Evolutionary conservation across 2,113 vertebrate genomes (phyloP), one percentile per base, ranked within the genome.

Genomic region (Calidris pygmaea): DNA sequence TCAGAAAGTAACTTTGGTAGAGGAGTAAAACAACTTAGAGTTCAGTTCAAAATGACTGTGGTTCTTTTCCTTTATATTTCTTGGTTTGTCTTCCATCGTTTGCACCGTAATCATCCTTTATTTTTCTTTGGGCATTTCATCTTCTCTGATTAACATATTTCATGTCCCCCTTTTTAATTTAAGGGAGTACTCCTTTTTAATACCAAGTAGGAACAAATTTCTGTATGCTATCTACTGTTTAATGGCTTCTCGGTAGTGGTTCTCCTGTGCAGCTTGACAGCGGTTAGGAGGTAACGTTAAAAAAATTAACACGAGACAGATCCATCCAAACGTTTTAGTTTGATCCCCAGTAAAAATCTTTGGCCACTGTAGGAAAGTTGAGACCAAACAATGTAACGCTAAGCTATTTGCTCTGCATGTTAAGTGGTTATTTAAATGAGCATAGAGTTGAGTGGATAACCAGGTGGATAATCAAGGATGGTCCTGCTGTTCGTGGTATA

Each of bases 141-240:
- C 45, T 65, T 68, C 58, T 76, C 0, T 0, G 18, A n/a, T 16
- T 84, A 53, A 20, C 6, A 1, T 37, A 41, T 50, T 84, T 55
- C 16, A 22, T 60, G 22, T 35, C 19, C 8, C 12, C 47, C 47
- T 23, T 23, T 48, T 48, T 48, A 23, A 48, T 48, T 48, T 48
- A 9, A 20, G 32, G 37, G 14, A 52, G 24, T 65, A 81, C 10
- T 90, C 30, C 19, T 48, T 59, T 63, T 82, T 48, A 66, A 37
- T 41, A 55, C n/a, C 45, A 55, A 41, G 9, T 72, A 82, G 19
- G 34, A 82, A 66, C 32, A 72, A 66, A 60, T 59, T 77, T 59
- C 26, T 72, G 0, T 52, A 12, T 75, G 41, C 23, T 56, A 81
- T 37, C 22, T 4, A 27, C 6, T 63, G 19, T 75, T 16, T 45